phyloP scores from a whole-genome alignment of 2,113 vertebrate species.

The Chelonoidis abingdonii region DNA sequence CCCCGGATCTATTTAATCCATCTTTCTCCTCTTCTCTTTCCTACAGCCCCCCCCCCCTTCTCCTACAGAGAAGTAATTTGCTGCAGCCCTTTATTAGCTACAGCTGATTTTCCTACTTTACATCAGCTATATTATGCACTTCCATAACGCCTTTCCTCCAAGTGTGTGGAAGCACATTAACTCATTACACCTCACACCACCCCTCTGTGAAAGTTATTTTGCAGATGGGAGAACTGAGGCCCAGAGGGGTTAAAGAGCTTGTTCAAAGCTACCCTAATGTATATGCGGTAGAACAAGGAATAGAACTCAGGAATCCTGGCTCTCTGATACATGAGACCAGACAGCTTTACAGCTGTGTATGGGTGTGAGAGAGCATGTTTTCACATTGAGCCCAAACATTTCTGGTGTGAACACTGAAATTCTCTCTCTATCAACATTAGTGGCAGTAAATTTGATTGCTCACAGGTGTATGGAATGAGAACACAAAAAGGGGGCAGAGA shows the following conservation, averaged over 20 bases:
- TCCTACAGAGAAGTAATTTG: not conserved
- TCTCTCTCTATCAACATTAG: not conserved
- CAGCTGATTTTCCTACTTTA: not conserved
- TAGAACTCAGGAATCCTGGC: not conserved
- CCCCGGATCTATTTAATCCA: not conserved
- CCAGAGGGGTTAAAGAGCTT: not conserved
- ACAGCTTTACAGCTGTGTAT: not conserved
- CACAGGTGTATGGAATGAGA: not conserved
- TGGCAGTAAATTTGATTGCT: not conserved
- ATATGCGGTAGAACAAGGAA: not conserved
- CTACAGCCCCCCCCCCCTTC: not conserved
- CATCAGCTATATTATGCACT: not conserved
- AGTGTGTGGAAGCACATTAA: not conserved
- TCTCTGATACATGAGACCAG: not conserved
- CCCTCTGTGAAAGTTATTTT: not conserved
- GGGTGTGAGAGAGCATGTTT: not conserved
- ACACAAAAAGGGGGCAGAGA: not conserved
- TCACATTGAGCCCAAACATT: not conserved
- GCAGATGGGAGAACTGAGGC: not conserved
- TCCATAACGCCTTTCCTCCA: not conserved
- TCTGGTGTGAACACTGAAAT: not conserved
- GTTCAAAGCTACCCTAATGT: not conserved
- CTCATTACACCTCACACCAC: not conserved
- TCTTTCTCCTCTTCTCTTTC: not conserved
- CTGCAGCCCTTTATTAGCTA: not conserved